These are phyloP conservation scores for Apeira syringaria DNA, from an alignment of 2,888 invertebrate genomes.

Conservation along the genomic window DNA sequence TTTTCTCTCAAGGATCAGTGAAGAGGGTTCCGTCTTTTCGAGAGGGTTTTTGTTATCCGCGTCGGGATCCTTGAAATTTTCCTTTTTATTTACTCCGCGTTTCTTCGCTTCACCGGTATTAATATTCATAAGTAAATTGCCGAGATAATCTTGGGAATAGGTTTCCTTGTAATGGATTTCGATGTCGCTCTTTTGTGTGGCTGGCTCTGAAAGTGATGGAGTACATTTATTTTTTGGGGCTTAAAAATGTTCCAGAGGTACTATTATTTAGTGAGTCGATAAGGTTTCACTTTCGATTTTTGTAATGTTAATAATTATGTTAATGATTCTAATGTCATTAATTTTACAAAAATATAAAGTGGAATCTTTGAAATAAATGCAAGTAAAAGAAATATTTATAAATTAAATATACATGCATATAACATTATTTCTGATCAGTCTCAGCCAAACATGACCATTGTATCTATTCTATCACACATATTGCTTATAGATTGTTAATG, in stretches of 20 bases:
- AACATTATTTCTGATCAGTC: too few relatives aligned
- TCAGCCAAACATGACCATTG: too few relatives aligned
- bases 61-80: conserved; percentile 49
- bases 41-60: conserved; percentile 65
- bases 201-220: conserved; percentile 11
- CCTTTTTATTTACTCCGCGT: conserved; percentile 47
- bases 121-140: conserved; percentile 82
- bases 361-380: too few relatives aligned
- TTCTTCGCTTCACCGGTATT: conserved; percentile 63
- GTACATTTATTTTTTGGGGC: conserved; percentile 6
- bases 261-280: too few relatives aligned
- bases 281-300: too few relatives aligned
- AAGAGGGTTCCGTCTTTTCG: conserved; percentile 32
- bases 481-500: too few relatives aligned
- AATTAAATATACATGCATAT: too few relatives aligned
- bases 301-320: too few relatives aligned
- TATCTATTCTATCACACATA: too few relatives aligned
- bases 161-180: conserved; percentile 27
- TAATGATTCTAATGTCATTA: too few relatives aligned
- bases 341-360: too few relatives aligned
- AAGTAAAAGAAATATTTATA: too few relatives aligned
- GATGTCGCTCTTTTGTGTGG: conserved; percentile 26
- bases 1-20: conserved; percentile 59
- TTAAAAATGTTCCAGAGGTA: not conserved
- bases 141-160: conserved; percentile 52